Conservation (phyloP, 1,140 invertebrate species). For the Heliconius congener region DNA sequence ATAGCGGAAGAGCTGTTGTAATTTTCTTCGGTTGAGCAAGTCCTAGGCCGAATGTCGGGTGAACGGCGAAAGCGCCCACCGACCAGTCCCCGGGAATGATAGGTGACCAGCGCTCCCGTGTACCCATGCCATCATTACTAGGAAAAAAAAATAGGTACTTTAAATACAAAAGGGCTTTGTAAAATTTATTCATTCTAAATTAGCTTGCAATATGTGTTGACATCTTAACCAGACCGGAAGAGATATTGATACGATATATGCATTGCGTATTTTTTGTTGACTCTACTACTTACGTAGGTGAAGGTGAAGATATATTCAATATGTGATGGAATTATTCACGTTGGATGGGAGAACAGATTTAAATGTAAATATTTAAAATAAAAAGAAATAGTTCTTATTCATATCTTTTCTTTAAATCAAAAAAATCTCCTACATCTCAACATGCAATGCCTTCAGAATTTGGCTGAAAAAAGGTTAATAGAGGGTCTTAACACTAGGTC, state of each 20-base stretch:
- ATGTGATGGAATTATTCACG: neutral
- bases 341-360: neutral
- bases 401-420: too few relatives aligned
- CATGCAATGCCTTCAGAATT: too few relatives aligned
- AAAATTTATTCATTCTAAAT: neutral
- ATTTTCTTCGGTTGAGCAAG: conserved; percentile 89
- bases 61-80: conserved; percentile 95
- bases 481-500: too few relatives aligned
- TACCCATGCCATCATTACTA: conserved; percentile 82
- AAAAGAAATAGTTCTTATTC: too few relatives aligned
- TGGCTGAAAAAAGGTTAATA: too few relatives aligned
- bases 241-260: neutral
- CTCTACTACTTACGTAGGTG: too few relatives aligned
- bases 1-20: conserved; percentile 87
- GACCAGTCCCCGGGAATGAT: conserved; percentile 96
- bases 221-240: neutral
- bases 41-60: conserved; percentile 92
- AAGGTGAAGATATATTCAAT: neutral
- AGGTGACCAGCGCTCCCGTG: conserved; percentile 85
- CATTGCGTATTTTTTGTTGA: neutral
- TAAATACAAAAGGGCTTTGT: too few relatives aligned
- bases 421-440: too few relatives aligned
- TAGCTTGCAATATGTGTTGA: neutral
- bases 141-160: conserved; percentile 16
- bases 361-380: too few relatives aligned